Evolutionary conservation across 2,797 vertebrate genomes (phyloP).

Genomic region (Florisuga fusca): DNA sequence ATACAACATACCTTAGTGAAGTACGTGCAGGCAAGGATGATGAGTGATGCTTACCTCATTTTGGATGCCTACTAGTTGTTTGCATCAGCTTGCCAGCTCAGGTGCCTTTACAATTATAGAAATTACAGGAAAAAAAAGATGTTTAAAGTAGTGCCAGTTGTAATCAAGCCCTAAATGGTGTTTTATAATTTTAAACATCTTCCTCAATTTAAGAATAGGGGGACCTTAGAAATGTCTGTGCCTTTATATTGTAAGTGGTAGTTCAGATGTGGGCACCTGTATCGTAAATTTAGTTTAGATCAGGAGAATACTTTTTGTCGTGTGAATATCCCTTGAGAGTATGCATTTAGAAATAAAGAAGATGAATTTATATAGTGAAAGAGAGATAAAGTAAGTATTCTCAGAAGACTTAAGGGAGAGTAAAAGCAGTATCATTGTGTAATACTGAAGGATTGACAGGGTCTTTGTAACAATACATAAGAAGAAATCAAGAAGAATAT

Average conservation of each 20-base stretch:
- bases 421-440: not conserved
- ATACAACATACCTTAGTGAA: not conserved
- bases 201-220: not conserved
- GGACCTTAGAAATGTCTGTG: not conserved
- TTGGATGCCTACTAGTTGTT: not conserved
- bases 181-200: not conserved
- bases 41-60: not conserved
- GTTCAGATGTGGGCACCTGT: not conserved
- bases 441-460: not conserved
- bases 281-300: not conserved
- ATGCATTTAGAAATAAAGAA: not conserved
- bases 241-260: not conserved
- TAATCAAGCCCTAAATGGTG: no score
- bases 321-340: not conserved
- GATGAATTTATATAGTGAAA: not conserved
- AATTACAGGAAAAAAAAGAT: not conserved
- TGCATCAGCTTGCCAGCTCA: not conserved
- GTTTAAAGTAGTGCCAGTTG: no score
- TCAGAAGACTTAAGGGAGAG: not conserved
- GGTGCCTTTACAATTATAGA: not conserved
- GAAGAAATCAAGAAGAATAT: not conserved
- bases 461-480: not conserved
- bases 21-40: not conserved
- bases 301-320: not conserved
- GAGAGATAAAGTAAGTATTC: not conserved